phyloP scores from a whole-genome alignment of 2,888 invertebrate species.

The Lepetodrilus schrolli region DNA sequence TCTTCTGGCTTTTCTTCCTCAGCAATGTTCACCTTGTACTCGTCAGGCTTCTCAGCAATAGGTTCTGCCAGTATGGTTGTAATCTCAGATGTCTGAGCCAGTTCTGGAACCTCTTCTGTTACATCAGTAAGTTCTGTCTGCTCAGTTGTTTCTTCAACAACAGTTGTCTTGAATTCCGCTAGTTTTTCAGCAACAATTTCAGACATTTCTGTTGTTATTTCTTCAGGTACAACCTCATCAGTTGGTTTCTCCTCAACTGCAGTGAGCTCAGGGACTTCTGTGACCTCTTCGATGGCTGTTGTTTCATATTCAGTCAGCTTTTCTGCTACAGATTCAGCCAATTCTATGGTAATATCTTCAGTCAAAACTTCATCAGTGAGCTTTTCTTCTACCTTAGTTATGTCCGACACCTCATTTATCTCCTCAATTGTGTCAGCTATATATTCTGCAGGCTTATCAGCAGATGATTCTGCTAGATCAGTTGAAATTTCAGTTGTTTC shows the following conservation, averaged over 20 bases:
- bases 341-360: slow-evolving; percentile 42
- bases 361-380: slow-evolving; percentile 34
- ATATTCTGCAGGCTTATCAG: slow-evolving; percentile 40
- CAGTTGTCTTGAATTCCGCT: slow-evolving; percentile 36
- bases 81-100: slow-evolving; percentile 33
- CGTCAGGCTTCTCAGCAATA: slow-evolving; percentile 37
- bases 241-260: slow-evolving; percentile 6
- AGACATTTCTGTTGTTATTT: slow-evolving; percentile 38
- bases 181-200: slow-evolving; percentile 32
- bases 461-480: slow-evolving; percentile 35
- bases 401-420: slow-evolving; percentile 40
- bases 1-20: slow-evolving; percentile 16
- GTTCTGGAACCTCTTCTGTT: slow-evolving; percentile 33
- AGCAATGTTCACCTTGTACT: slow-evolving; percentile 30
- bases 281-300: slow-evolving; percentile 30
- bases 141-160: slow-evolving; percentile 23
- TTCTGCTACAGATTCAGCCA: slow-evolving; percentile 35
- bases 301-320: slow-evolving; percentile 36
- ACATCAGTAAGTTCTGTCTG: slow-evolving; percentile 37
- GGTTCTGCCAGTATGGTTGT: slow-evolving; percentile 26
- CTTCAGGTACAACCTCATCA: slow-evolving; percentile 38
- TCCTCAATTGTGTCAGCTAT: slow-evolving; percentile 44
- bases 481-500: slow-evolving; percentile 38
- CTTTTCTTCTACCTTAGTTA: slow-evolving; percentile 45
- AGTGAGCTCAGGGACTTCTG: slow-evolving; percentile 26